These are phyloP conservation scores for Baccha elongata DNA, from an alignment of 2,888 invertebrate genomes.

Conservation along the genomic window DNA sequence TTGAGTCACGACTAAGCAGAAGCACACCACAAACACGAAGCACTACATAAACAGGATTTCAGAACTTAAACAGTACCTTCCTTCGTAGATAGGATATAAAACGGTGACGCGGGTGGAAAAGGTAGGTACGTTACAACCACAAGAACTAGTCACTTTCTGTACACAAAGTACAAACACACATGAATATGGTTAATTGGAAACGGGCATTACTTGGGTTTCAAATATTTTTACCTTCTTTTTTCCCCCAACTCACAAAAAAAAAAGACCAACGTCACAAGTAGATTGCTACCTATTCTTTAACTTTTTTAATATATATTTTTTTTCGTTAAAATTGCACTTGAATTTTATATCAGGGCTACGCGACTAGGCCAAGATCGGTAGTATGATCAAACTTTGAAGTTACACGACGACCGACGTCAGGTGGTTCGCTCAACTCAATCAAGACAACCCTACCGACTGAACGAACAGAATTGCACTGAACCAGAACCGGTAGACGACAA, in stretches of 20 bases:
- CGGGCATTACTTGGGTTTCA: slow-evolving; percentile 41
- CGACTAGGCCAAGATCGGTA: slow-evolving; percentile 54
- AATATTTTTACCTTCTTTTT: slow-evolving; percentile 51
- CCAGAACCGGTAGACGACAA: slow-evolving; percentile 68
- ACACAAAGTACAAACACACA: not conserved
- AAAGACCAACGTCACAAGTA: slow-evolving; percentile 29
- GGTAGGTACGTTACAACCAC: slow-evolving; percentile 36
- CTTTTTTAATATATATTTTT: not conserved
- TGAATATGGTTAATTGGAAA: slow-evolving; percentile 4
- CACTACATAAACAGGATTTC: slow-evolving; percentile 58
- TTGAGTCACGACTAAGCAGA: slow-evolving; percentile 40
- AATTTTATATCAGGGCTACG: slow-evolving; percentile 45
- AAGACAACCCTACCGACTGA: slow-evolving; percentile 45
- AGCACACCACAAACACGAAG: slow-evolving; percentile 12
- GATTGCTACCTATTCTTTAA: slow-evolving; percentile 32
- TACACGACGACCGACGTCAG: slow-evolving; percentile 1
- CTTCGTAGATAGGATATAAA: slow-evolving; percentile 12
- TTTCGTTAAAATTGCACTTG: slow-evolving; percentile 56
- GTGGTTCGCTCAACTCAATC: no score
- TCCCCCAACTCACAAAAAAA: not conserved
- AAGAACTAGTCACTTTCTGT: slow-evolving; percentile 50
- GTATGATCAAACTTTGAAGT: slow-evolving; percentile 6
- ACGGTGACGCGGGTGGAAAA: slow-evolving; percentile 50
- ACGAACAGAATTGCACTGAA: slow-evolving; percentile 73
- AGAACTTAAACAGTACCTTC: slow-evolving; percentile 50